Evolutionary conservation across 1,140 invertebrate genomes (phyloP), one percentile per base, ranked within the genome.

Genomic region (Phocides pigmalion): DNA sequence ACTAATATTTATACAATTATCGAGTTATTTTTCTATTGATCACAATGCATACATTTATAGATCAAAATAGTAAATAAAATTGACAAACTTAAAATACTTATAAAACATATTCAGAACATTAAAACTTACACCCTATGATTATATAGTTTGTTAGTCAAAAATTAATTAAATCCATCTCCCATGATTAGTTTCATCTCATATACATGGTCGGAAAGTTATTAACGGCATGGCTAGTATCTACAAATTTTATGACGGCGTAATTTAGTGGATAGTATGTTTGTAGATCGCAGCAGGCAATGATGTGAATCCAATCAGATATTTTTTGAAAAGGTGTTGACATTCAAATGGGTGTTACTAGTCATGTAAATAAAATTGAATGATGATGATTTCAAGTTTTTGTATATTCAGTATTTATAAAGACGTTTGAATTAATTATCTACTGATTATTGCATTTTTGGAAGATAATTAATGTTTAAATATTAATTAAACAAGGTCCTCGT

Each of bases 151-250:
- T 83, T 83, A 83, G 81, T 83, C 72, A 79, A 65, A 68, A 49
- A 64, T 64, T 54, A 64, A 53, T 62, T 68, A 81, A 84, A 70
- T 83, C 87, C 84, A 82, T 77, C 72, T 77, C 84, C 87, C 87
- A 76, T 65, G 62, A 89, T 90, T 90, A 90, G 87, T 90, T 69
- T 76, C 72, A 81, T 84, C 66, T 81, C 75, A 79, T 74, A 72
- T 81, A 58, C 25, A 82, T 72, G 78, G 62, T 83, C 69, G 78
- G 84, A 90, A 88, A 87, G 80, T 90, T 89, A 90, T 87, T 88
- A 78, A 76, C 74, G 67, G 81, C 74, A 77, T 79, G 56, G 25
- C 68, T 79, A 70, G 78, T 72, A 79, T 76, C 67, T 81, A 79
- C 71, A 76, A 17, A 68, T 44, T 62, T 64, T 37, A 62, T 66